Percentiles rank a stretch among this genome's conserved stretches.
Evolutionary conservation across 2,113 vertebrate genomes (phyloP).

Genomic region (Cricetomys ansorgei): DNA sequence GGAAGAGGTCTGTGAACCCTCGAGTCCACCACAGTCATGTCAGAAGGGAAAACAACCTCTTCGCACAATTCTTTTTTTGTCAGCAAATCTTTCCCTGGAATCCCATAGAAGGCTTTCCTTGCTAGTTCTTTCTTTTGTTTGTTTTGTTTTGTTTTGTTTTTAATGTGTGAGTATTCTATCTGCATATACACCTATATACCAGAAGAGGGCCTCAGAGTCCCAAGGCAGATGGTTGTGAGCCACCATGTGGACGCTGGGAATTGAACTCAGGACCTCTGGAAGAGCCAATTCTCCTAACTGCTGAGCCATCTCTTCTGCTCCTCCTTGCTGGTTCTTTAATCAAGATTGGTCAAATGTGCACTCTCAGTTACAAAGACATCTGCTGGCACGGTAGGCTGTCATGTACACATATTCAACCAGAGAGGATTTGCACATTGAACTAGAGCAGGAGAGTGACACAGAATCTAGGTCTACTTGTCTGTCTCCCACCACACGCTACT

Average conservation of each 20-base stretch:
- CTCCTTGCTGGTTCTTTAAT: not conserved
- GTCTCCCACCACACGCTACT: no score
- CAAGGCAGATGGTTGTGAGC: no score
- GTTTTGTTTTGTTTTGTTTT: no score
- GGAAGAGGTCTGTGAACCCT: no score
- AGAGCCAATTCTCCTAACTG: no score
- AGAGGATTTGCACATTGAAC: no score
- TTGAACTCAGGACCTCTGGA: no score
- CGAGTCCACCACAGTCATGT: rapidly evolving
- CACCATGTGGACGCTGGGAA: no score
- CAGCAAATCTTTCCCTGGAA: not conserved
- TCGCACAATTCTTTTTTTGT: not conserved
- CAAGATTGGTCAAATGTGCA: rapidly evolving
- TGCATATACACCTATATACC: no score
- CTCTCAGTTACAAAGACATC: not conserved
- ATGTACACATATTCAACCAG: not conserved
- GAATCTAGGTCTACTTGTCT: not conserved
- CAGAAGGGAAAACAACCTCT: not conserved
- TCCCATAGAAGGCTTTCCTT: not conserved
- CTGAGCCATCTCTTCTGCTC: no score
- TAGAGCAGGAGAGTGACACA: not conserved
- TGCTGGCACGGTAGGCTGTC: not conserved
- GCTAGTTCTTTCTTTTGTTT: not conserved
- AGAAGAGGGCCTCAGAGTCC: no score
- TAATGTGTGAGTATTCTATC: no score